Evolutionary conservation across 2,113 vertebrate genomes (phyloP).

Genomic region (Tonatia bakeri): DNA sequence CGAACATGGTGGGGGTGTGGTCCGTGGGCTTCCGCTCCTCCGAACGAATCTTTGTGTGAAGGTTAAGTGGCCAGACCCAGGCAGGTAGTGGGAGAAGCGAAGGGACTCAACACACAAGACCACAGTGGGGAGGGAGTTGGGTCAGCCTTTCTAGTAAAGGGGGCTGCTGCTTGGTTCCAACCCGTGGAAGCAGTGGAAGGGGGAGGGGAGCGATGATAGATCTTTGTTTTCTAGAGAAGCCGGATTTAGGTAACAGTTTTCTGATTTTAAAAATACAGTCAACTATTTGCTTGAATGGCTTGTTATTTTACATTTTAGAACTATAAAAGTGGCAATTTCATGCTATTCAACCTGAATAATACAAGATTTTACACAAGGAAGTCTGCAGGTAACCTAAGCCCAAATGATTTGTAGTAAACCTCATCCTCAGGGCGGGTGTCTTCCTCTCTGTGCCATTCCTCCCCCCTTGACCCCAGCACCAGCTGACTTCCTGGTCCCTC

Average conservation of each 20-base stretch:
- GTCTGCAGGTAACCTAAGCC: not conserved
- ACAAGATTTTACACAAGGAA: not conserved
- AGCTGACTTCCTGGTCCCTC: not conserved
- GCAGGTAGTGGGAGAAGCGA: not conserved
- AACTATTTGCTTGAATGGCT: not conserved
- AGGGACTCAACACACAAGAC: not conserved
- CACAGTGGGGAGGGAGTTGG: accelerated
- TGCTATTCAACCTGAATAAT: not conserved
- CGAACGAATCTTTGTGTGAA: not conserved
- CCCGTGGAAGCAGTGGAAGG: not conserved
- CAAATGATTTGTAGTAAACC: not conserved
- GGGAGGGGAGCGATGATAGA: not conserved
- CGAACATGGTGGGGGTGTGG: not conserved
- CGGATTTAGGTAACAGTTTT: not conserved
- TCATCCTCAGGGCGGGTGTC: not conserved
- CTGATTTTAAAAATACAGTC: not conserved
- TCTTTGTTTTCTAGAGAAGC: not conserved
- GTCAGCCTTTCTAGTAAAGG: not conserved
- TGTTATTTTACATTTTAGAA: not conserved
- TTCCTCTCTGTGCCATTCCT: not conserved
- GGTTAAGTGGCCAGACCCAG: not conserved
- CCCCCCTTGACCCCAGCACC: not conserved
- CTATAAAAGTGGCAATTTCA: not conserved
- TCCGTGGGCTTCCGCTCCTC: not conserved
- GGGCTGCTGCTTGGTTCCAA: not conserved